Percentiles rank a stretch among this genome's conserved stretches.
These are phyloP conservation scores for Chironomus riparius DNA, from an alignment of 2,888 invertebrate genomes.

Conservation along the genomic window DNA sequence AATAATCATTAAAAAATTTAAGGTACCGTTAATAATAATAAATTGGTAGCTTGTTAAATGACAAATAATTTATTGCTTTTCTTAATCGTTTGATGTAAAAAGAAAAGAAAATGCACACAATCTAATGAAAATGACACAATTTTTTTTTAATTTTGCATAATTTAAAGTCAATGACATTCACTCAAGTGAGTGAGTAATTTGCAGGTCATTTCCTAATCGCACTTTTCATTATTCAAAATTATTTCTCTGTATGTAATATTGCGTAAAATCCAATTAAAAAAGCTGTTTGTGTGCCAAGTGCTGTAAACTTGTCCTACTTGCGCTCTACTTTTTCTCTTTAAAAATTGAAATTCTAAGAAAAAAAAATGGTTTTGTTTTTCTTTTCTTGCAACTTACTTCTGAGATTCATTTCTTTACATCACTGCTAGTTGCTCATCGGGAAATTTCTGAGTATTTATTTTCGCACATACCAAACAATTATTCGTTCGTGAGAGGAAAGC, in stretches of 20 bases:
- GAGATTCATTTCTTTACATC: too few species aligned
- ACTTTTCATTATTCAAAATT: too few species aligned
- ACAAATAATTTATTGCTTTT: too few species aligned
- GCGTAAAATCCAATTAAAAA: background rate
- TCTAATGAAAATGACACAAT: background rate
- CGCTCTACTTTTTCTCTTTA: background rate
- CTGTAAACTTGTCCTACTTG: background rate
- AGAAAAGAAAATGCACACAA: too few species aligned
- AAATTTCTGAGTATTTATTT: too few species aligned
- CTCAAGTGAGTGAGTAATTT: background rate
- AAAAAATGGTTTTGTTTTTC: background rate
- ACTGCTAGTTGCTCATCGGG: too few species aligned
- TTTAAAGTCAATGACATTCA: background rate
- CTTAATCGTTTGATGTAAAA: too few species aligned
- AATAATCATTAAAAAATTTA: too few species aligned
- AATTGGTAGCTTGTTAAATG: background rate
- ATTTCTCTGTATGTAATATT: background rate
- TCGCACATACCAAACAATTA: too few species aligned
- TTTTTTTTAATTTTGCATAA: background rate
- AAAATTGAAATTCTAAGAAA: background rate
- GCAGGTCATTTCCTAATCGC: background rate
- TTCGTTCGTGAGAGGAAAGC: too few species aligned
- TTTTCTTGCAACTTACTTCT: too few species aligned
- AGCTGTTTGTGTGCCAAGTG: background rate
- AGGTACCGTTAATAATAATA: too few species aligned